Conservation (phyloP, 2,797 vertebrate species). For the Micropoecilia bifurca region DNA sequence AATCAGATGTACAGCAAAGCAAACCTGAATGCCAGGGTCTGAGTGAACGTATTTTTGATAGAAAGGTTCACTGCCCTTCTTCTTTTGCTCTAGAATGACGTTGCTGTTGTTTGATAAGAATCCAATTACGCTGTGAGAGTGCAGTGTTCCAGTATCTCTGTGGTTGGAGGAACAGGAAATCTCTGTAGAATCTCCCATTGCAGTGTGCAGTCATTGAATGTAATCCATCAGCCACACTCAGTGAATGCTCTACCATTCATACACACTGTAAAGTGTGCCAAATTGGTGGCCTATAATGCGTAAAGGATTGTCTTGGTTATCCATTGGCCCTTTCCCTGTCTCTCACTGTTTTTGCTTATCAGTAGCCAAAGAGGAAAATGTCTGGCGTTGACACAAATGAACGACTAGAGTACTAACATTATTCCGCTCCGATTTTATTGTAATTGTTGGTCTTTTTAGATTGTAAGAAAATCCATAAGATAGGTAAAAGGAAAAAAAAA, state of each 20-base stretch:
- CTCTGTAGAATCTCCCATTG: conserved; percentile 32
- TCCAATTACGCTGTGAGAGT: conserved; percentile 31
- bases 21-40: background rate
- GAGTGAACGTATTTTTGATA: background rate
- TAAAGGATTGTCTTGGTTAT: conserved; percentile 31
- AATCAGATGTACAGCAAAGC: background rate
- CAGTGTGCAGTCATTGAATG: conserved; percentile 39
- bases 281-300: conserved; percentile 9
- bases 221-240: conserved; percentile 33
- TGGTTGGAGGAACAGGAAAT: conserved; percentile 29
- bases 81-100: conserved; percentile 19
- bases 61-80: background rate
- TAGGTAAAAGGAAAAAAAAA: background rate
- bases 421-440: background rate
- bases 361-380: background rate
- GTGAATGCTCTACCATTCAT: conserved; percentile 29
- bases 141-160: conserved; percentile 18
- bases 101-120: conserved; percentile 46
- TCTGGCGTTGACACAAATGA: background rate
- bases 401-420: background rate
- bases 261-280: background rate
- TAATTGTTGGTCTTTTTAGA: background rate
- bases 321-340: conserved; percentile 14
- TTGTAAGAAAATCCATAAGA: background rate
- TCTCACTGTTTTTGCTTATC: background rate